A percentile compares a stretch with the other conserved stretches of the same genome.
Evolutionary conservation across 1,140 invertebrate species (phyloP).

Genomic region (Phthorimaea operculella): DNA sequence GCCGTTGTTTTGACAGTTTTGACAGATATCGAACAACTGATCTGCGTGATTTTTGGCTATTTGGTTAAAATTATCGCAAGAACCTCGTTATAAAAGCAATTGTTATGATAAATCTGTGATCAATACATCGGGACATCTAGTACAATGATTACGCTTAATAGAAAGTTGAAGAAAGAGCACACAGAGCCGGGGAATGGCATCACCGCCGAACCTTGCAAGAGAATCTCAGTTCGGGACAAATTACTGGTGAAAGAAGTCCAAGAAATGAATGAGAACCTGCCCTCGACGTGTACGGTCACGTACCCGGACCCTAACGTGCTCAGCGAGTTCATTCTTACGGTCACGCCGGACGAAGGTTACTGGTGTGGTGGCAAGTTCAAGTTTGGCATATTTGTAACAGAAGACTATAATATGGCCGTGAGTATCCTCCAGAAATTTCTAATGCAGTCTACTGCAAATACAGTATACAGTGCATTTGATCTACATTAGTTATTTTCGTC

Average conservation of each 20-base stretch:
- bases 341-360: slow-evolving; percentile 89
- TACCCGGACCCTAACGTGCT: slow-evolving; percentile 87
- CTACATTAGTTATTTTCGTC: no score
- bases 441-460: no score
- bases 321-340: slow-evolving; percentile 81
- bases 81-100: background rate
- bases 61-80: background rate
- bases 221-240: slow-evolving; percentile 86
- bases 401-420: slow-evolving; percentile 97
- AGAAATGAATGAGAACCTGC: slow-evolving; percentile 90
- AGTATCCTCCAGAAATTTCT: slow-evolving; percentile 15
- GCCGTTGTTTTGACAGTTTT: slow-evolving; percentile 3
- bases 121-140: background rate
- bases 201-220: slow-evolving; percentile 57
- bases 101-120: slow-evolving; percentile 12
- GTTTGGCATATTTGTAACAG: slow-evolving; percentile 87
- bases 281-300: slow-evolving; percentile 79
- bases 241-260: slow-evolving; percentile 89
- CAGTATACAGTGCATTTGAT: no score
- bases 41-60: background rate
- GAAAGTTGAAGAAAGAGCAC: slow-evolving; percentile 79
- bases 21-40: background rate
- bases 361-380: slow-evolving; percentile 89
- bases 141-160: slow-evolving; percentile 82
- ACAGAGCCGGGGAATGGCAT: slow-evolving; percentile 53